Evolutionary conservation across 2,113 vertebrate genomes (phyloP).

Genomic region (Corythaeola cristata): DNA sequence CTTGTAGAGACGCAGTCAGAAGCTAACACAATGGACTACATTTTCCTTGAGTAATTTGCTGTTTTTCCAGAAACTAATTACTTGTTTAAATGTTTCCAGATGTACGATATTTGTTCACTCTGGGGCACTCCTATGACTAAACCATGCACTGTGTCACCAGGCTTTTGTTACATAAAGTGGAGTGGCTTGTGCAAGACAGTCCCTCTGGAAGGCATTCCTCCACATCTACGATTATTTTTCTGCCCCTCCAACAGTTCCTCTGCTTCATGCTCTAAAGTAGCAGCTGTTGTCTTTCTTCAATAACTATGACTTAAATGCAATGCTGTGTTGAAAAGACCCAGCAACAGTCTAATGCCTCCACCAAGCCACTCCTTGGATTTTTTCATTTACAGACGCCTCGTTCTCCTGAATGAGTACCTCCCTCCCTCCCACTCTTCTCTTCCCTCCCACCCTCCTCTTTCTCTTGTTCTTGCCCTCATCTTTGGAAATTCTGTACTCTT

Average conservation of each 20-base stretch:
- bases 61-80: constrained; percentile 35
- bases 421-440: not conserved
- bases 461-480: not conserved
- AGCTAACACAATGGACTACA: not conserved
- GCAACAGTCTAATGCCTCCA: not conserved
- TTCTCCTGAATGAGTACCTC: not conserved
- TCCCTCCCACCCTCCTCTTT: not conserved
- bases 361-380: not conserved
- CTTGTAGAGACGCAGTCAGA: not conserved
- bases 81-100: constrained; percentile 30
- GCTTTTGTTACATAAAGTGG: constrained; percentile 27
- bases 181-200: constrained; percentile 34
- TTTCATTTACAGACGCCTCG: not conserved
- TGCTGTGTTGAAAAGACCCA: not conserved
- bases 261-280: not conserved
- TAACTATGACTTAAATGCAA: not conserved
- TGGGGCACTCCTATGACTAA: constrained; percentile 3
- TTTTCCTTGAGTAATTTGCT: not conserved
- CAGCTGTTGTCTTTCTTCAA: constrained; percentile 9
- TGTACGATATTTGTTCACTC: not conserved
- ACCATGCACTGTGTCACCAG: constrained; percentile 37
- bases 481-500: not conserved
- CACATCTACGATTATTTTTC: not conserved
- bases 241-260: not conserved
- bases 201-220: constrained; percentile 31